Evolutionary conservation across 1,140 invertebrate species (phyloP).

Genomic region (Musca domestica): DNA sequence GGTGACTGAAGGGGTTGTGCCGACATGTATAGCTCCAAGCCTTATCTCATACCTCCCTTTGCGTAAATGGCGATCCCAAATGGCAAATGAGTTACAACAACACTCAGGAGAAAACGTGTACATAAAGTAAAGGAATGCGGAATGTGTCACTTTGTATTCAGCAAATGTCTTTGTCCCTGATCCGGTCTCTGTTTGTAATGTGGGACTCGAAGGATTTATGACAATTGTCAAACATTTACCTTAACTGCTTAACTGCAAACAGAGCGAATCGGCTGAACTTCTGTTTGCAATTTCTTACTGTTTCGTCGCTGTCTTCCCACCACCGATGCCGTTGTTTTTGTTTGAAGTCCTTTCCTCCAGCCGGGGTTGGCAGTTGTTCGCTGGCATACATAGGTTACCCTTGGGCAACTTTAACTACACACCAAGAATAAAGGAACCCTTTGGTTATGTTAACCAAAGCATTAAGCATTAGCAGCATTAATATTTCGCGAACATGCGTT

Average conservation of each 20-base stretch:
- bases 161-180: too few relatives aligned
- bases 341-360: background rate
- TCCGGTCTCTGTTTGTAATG: constrained; percentile 9
- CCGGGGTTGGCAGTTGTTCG: background rate
- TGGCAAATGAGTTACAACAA: too few relatives aligned
- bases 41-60: too few relatives aligned
- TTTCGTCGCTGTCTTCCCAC: background rate
- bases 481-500: background rate
- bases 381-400: background rate
- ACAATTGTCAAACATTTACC: constrained; percentile 21
- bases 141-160: too few relatives aligned
- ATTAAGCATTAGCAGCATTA: background rate
- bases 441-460: background rate
- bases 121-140: too few relatives aligned
- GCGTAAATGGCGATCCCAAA: too few relatives aligned
- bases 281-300: background rate
- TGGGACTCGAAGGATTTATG: constrained; percentile 19
- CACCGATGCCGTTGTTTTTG: background rate
- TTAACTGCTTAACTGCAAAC: constrained; percentile 8
- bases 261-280: constrained; percentile 12
- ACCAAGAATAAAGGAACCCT: constrained; percentile 2
- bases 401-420: background rate
- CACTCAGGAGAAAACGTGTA: too few relatives aligned
- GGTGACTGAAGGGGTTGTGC: too few relatives aligned
- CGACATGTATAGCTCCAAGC: too few relatives aligned